Conservation (phyloP, 64 coral and sea anemone species). For the Porites australiensis region DNA sequence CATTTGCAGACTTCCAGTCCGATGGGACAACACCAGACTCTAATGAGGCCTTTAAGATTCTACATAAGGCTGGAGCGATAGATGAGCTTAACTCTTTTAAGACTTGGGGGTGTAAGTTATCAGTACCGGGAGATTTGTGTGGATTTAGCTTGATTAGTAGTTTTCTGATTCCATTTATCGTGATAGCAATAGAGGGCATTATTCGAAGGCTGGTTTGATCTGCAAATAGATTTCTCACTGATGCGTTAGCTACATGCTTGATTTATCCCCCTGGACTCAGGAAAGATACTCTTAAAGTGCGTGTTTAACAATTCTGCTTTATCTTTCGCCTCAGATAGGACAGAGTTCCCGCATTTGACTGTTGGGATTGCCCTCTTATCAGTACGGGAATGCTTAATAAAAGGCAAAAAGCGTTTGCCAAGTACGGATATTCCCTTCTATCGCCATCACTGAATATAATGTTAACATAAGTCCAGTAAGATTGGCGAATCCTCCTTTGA, state of each 20-base stretch:
- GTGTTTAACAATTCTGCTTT: constrained; percentile 9
- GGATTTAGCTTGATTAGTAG: constrained; percentile 15
- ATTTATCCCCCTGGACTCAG: background rate
- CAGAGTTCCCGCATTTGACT: no score
- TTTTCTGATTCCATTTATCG: background rate
- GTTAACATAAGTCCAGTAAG: constrained; percentile 47
- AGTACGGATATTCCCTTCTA: no score
- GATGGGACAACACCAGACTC: no score
- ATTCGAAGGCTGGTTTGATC: background rate
- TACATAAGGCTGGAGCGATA: no score
- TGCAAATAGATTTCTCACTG: background rate
- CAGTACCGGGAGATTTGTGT: background rate
- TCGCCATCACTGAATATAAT: constrained; percentile 15
- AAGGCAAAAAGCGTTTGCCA: no score
- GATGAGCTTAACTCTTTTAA: constrained; percentile 13
- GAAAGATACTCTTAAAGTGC: constrained; percentile 26
- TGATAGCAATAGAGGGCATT: constrained; percentile 37
- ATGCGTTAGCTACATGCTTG: constrained; percentile 18
- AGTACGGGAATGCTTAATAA: no score
- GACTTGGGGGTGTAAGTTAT: constrained; percentile 21
- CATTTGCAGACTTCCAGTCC: no score
- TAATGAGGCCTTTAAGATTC: no score
- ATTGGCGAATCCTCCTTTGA: constrained; percentile 34
- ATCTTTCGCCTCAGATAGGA: background rate
- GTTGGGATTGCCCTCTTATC: no score